phyloP scores from a whole-genome alignment of 2,888 invertebrate genomes.

The Phasia obesa region DNA sequence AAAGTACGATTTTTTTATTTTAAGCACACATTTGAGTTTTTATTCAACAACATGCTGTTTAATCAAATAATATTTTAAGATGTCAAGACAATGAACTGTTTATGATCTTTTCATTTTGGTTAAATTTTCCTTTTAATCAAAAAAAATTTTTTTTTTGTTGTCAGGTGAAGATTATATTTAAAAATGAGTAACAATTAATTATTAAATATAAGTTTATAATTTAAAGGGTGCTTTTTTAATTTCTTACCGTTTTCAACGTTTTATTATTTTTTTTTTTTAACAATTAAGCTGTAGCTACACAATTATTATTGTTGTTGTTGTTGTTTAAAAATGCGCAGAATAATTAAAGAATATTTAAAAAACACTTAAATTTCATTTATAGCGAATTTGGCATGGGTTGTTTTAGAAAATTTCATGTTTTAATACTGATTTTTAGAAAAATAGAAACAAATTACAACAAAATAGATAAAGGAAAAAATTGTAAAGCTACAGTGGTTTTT shows the following conservation, averaged over 20 bases:
- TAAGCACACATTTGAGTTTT: no score
- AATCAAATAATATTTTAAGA: constrained; percentile 1
- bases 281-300: constrained; percentile 78
- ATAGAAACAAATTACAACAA: constrained; percentile 61
- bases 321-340: constrained; percentile 57
- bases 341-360: constrained; percentile 59
- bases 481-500: constrained; percentile 82
- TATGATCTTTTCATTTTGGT: constrained; percentile 22
- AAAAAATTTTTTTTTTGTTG: constrained; percentile 17
- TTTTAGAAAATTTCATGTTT: constrained; percentile 48
- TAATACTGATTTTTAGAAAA: constrained; percentile 69
- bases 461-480: constrained; percentile 75
- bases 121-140: constrained; percentile 19
- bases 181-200: constrained; percentile 33
- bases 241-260: constrained; percentile 64
- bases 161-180: constrained; percentile 70
- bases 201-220: constrained; percentile 22
- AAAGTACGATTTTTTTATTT: no score
- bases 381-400: constrained; percentile 73
- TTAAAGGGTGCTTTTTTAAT: constrained; percentile 28
- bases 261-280: constrained; percentile 33
- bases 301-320: constrained; percentile 79
- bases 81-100: constrained; percentile 23
- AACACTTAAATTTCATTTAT: constrained; percentile 68
- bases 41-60: background rate